phyloP scores from a whole-genome alignment of 2,888 invertebrate species.

The Helicoverpa assulta region DNA sequence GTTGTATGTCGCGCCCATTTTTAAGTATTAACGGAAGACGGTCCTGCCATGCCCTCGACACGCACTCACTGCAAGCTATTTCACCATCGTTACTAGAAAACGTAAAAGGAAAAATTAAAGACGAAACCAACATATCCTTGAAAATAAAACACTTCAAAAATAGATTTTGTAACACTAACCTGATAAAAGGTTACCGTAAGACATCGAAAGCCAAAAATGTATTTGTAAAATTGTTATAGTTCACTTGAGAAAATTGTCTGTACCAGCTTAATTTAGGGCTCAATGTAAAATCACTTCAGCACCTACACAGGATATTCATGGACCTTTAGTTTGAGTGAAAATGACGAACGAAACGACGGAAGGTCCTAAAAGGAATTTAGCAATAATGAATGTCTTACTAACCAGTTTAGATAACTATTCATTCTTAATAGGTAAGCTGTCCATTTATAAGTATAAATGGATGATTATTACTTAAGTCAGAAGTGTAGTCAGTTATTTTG shows the following conservation, averaged over 20 bases:
- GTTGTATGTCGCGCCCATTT: neutral
- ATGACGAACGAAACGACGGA: neutral
- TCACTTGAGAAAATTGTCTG: too few relatives aligned
- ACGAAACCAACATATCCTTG: neutral
- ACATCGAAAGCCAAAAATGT: too few relatives aligned
- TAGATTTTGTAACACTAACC: too few relatives aligned
- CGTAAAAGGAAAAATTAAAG: neutral
- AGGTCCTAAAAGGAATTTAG: neutral
- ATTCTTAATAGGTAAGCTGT: neutral
- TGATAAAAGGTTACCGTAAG: too few relatives aligned
- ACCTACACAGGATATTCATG: too few relatives aligned
- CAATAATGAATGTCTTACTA: neutral
- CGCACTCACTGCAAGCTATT: neutral
- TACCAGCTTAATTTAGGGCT: too few relatives aligned
- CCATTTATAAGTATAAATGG: constrained; percentile 3
- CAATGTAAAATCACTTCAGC: too few relatives aligned
- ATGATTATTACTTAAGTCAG: neutral
- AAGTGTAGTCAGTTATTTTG: constrained; percentile 36
- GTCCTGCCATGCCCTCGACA: neutral
- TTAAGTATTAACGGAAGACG: neutral
- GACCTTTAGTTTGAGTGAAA: too few relatives aligned
- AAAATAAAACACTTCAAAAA: neutral
- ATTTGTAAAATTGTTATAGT: too few relatives aligned
- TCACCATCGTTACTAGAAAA: neutral
- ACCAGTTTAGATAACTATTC: neutral